Percentiles rank a stretch among this genome's conserved stretches.
These are phyloP conservation scores for Odontamblyopus lacepedii DNA, from an alignment of 2,797 vertebrate species.

Conservation along the genomic window DNA sequence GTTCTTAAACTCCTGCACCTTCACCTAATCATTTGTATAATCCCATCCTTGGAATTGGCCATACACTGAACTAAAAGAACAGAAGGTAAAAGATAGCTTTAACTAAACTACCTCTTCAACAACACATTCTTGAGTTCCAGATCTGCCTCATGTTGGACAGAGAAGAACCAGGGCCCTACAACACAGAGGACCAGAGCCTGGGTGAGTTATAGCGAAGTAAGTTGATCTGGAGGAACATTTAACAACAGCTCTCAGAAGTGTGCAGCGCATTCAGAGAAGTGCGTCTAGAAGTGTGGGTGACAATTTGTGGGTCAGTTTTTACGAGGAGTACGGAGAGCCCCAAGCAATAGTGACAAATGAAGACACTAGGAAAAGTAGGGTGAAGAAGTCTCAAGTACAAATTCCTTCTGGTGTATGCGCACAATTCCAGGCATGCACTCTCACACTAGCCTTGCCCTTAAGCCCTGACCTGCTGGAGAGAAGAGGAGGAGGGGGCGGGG, in stretches of 20 bases:
- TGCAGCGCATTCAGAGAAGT: constrained; percentile 33
- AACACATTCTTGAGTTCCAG: constrained; percentile 30
- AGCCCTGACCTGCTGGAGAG: constrained; percentile 28
- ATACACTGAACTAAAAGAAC: too few relatives aligned
- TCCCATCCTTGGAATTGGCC: too few relatives aligned
- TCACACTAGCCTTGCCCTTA: constrained; percentile 15
- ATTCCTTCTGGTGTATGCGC: constrained; percentile 15
- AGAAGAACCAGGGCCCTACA: constrained; percentile 11
- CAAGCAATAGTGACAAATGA: constrained; percentile 8
- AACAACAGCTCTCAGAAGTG: constrained; percentile 29
- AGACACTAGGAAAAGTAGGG: constrained; percentile 9
- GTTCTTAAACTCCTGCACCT: too few relatives aligned
- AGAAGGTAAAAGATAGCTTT: too few relatives aligned
- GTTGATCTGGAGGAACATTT: constrained; percentile 40
- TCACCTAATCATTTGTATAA: too few relatives aligned
- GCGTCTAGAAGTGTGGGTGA: constrained; percentile 14
- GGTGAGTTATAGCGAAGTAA: constrained; percentile 12
- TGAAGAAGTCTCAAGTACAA: constrained; percentile 34
- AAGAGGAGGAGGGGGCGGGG: constrained; percentile 33
- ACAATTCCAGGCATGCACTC: constrained; percentile 21
- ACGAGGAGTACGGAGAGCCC: neutral
- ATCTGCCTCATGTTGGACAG: constrained; percentile 42
- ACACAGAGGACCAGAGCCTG: neutral
- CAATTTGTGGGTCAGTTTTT: constrained; percentile 22
- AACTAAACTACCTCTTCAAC: too few relatives aligned